Base-by-base conservation (phyloP, 2,888 invertebrate genomes). In the Pachymerium ferrugineum region DNA sequence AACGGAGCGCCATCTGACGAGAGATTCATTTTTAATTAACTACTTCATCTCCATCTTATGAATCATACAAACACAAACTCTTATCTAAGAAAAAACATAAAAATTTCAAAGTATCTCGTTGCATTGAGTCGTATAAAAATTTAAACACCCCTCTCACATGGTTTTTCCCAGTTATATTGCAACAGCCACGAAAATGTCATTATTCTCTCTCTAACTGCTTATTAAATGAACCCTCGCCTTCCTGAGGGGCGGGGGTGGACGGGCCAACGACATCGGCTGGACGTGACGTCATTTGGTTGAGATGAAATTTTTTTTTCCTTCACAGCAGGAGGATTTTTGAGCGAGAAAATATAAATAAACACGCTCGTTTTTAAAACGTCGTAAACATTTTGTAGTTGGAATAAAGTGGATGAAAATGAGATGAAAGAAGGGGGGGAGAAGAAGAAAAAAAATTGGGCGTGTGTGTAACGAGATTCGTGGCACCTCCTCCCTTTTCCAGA, bases 161-260 rank as follows among this genome's bases (percentile, higher is more conserved):
- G 25, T 25, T 8, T 54, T 5, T 25, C 54, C 54, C 54, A 54
- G 54, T 54, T 54, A 54, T 54, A 54, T 54, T 54, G 25, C 54
- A 54, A 54, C 22, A 54, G 6, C 54, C 6, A 54, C 22, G 5
- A 54, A 54, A 54, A 54, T 54, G 54, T 54, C 54, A 54, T 54
- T 54, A 54, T 54, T 54, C 54, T 38, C 38, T 6, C 38, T 54
- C 54, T 25, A 54, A 54, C 54, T 54, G 54, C 54, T 54, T 54
- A 54, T 54, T 54, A 54, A 54, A 54, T 28, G 22, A 54, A 54
- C 54, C 54, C 54, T 54, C 54, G 54, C 54, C 54, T 54, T 54
- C 14, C 28, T 19, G 12, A 54, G 54, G 54, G 54, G 6, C 28
- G 54, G 28, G 54, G 54, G 54, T 54, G 54, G 54, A 54, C 54